Percentiles rank a stretch among this genome's conserved stretches.
Evolutionary conservation across 2,113 vertebrate genomes (phyloP).

Genomic region (Leptosomus discolor): DNA sequence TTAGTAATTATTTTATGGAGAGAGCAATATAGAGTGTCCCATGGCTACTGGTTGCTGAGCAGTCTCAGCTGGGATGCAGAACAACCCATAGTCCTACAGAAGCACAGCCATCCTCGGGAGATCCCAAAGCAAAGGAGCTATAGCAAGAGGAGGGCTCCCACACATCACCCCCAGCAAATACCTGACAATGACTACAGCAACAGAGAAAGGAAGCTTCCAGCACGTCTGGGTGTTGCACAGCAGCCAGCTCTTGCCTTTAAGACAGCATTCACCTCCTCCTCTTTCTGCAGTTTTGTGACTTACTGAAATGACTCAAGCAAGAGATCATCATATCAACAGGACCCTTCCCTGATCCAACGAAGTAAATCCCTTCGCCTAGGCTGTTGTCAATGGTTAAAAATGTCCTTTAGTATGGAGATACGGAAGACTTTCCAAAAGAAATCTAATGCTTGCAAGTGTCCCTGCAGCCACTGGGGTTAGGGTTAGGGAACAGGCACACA

Average conservation of each 20-base stretch:
- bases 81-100: neutral
- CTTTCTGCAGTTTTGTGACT: neutral
- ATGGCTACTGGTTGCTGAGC: neutral
- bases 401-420: neutral
- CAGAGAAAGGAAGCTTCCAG: neutral
- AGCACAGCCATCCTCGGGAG: neutral
- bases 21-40: neutral
- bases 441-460: neutral
- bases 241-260: neutral
- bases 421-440: neutral
- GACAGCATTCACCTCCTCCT: neutral
- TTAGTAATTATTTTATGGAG: neutral
- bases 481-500: neutral
- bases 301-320: neutral
- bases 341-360: neutral
- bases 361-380: neutral
- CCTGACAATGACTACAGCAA: neutral
- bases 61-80: neutral
- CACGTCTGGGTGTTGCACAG: neutral
- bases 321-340: neutral
- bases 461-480: accelerated
- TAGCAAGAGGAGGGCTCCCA: neutral
- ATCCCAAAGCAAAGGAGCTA: neutral
- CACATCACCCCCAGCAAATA: neutral
- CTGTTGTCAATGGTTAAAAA: neutral